Percentiles rank a stretch among this genome's conserved stretches.
These are phyloP conservation scores for Crypturellus undulatus DNA, from an alignment of 2,113 vertebrate genomes.

Conservation along the genomic window DNA sequence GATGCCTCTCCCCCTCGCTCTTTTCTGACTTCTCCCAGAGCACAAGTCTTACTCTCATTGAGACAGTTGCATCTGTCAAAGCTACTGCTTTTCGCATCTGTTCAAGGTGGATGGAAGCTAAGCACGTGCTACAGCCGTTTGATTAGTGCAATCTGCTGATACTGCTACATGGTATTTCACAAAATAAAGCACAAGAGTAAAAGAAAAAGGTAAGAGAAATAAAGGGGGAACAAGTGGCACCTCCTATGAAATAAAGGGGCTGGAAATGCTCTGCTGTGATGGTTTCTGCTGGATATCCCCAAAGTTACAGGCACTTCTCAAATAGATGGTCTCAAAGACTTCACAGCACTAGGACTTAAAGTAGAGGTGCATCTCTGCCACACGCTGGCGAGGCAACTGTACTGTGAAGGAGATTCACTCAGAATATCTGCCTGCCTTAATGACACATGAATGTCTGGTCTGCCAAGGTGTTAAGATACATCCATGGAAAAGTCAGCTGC, in stretches of 20 bases:
- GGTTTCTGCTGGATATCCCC: background rate
- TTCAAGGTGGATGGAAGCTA: background rate
- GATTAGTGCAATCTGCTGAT: conserved; percentile 32
- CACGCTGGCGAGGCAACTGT: background rate
- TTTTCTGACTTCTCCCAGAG: background rate
- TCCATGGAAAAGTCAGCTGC: background rate
- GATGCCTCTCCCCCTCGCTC: background rate
- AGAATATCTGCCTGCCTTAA: background rate
- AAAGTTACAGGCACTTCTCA: background rate
- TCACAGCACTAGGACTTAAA: background rate
- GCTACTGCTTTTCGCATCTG: background rate
- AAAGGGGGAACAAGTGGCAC: background rate
- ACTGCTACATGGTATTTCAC: conserved; percentile 3
- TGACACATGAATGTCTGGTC: fast-evolving
- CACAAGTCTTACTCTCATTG: background rate
- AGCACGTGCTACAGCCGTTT: conserved; percentile 31
- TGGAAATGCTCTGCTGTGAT: background rate
- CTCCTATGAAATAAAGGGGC: background rate
- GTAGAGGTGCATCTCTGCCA: background rate
- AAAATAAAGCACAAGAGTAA: background rate
- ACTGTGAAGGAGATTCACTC: conserved; percentile 22
- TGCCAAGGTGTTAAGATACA: background rate
- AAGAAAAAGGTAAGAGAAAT: background rate
- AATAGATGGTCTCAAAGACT: conserved; percentile 17
- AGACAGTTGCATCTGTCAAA: conserved; percentile 17